Percentiles rank a stretch among this genome's conserved stretches.
phyloP scores from a whole-genome alignment of 2,113 vertebrate genomes.

The Mustelus asterias region DNA sequence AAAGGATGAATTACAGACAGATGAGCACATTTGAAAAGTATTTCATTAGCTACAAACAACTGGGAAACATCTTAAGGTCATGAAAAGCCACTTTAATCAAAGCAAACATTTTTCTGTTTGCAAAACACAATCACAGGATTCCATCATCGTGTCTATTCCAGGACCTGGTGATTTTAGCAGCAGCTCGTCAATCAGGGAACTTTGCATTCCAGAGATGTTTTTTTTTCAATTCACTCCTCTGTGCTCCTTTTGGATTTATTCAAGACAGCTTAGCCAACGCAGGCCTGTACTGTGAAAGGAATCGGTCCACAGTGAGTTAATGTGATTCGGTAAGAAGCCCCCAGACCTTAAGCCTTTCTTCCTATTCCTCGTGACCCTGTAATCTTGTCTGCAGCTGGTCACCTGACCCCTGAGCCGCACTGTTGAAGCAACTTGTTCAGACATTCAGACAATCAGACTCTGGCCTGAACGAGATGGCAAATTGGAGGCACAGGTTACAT shows the following conservation, averaged over 20 bases:
- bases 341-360: slow-evolving; percentile 63
- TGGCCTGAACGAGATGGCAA: not conserved
- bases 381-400: slow-evolving; percentile 67
- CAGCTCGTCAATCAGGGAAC: not conserved
- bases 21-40: not conserved
- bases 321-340: not conserved
- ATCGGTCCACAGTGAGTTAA: not conserved
- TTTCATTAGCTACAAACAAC: not conserved
- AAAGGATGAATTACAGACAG: not conserved
- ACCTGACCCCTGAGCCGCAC: slow-evolving; percentile 65
- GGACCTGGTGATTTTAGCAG: not conserved
- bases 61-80: not conserved
- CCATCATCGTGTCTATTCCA: not conserved
- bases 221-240: too few relatives aligned
- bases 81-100: not conserved
- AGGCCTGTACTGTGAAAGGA: not conserved
- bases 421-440: slow-evolving; percentile 66
- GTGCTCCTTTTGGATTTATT: not conserved
- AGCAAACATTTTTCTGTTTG: not conserved
- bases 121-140: not conserved
- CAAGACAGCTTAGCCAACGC: not conserved
- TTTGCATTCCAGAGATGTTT: not conserved
- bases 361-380: slow-evolving; percentile 70
- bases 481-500: not conserved
- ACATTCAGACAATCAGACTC: not conserved